A percentile compares a stretch with the other conserved stretches of the same genome.
These are phyloP conservation scores for Thelaira solivaga DNA, from an alignment of 2,888 invertebrate species.

Conservation along the genomic window DNA sequence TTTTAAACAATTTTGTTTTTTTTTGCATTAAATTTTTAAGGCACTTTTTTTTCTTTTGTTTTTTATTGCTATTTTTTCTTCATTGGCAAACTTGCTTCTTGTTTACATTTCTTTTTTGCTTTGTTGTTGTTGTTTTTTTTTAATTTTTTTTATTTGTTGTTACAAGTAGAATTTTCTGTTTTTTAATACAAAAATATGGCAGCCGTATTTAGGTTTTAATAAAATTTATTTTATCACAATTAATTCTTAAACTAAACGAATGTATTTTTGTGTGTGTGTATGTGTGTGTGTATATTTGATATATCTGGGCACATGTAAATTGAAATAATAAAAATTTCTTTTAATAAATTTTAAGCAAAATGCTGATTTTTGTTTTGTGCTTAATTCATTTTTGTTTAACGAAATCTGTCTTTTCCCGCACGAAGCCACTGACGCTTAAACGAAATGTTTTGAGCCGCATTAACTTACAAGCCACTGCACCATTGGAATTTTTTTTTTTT, in stretches of 20 bases:
- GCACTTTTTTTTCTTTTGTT: neutral
- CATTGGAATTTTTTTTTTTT: slow-evolving; percentile 54
- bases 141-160: neutral
- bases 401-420: slow-evolving; percentile 62
- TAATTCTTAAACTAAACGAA: slow-evolving; percentile 29
- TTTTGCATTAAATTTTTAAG: slow-evolving; percentile 2
- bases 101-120: slow-evolving; percentile 33
- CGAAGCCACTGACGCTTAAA: slow-evolving; percentile 61
- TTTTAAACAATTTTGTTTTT: neutral
- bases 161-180: slow-evolving; percentile 16
- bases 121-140: neutral
- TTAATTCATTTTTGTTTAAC: slow-evolving; percentile 48
- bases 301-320: too few relatives aligned
- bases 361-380: too few relatives aligned
- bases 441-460: slow-evolving; percentile 61
- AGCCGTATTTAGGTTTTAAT: slow-evolving; percentile 46
- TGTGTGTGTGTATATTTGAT: neutral
- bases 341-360: slow-evolving; percentile 21
- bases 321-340: neutral
- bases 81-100: slow-evolving; percentile 18
- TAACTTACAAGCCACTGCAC: slow-evolving; percentile 61
- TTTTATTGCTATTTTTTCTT: neutral
- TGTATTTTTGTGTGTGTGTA: neutral
- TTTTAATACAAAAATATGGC: slow-evolving; percentile 42
- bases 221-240: slow-evolving; percentile 57